Conservation (phyloP, 1,140 invertebrate species). For the Brachystomella parvula region DNA sequence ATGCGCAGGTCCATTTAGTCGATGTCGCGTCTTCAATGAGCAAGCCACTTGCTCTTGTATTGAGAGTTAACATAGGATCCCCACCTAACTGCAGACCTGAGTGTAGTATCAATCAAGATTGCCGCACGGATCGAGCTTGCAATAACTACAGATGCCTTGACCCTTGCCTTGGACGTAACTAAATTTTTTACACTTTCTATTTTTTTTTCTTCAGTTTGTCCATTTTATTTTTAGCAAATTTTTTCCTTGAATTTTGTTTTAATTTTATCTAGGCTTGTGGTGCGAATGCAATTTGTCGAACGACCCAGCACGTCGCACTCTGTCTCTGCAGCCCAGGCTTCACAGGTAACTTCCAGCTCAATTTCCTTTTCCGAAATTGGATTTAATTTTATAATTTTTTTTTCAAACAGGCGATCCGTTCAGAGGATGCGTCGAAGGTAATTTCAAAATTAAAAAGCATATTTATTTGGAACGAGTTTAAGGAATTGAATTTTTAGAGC, state of each 20-base stretch:
- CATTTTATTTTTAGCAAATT: too few relatives aligned
- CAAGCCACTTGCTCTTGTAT: constrained; percentile 46
- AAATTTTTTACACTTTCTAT: too few relatives aligned
- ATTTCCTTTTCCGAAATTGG: background rate
- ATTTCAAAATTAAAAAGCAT: too few relatives aligned
- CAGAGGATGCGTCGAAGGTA: constrained; percentile 61
- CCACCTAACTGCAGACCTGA: constrained; percentile 38
- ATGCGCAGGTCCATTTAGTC: constrained; percentile 24
- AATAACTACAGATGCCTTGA: constrained; percentile 65
- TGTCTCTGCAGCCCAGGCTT: constrained; percentile 42
- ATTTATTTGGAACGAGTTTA: background rate
- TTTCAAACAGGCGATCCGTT: constrained; percentile 59
- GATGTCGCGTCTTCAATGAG: constrained; percentile 45
- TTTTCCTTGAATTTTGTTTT: too few relatives aligned
- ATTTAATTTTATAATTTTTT: constrained; percentile 39
- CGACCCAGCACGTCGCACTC: constrained; percentile 62
- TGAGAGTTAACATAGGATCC: constrained; percentile 41
- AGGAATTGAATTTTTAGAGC: background rate
- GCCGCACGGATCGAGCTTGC: constrained; percentile 66
- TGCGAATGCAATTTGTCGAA: constrained; percentile 66
- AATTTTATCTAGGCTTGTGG: constrained; percentile 54
- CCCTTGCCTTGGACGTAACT: constrained; percentile 57
- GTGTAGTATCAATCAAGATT: constrained; percentile 61
- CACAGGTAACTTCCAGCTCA: constrained; percentile 40
- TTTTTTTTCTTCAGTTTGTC: too few relatives aligned